Conservation (phyloP, 92 coral and sea anemone species). For the Phenganax marumi region DNA sequence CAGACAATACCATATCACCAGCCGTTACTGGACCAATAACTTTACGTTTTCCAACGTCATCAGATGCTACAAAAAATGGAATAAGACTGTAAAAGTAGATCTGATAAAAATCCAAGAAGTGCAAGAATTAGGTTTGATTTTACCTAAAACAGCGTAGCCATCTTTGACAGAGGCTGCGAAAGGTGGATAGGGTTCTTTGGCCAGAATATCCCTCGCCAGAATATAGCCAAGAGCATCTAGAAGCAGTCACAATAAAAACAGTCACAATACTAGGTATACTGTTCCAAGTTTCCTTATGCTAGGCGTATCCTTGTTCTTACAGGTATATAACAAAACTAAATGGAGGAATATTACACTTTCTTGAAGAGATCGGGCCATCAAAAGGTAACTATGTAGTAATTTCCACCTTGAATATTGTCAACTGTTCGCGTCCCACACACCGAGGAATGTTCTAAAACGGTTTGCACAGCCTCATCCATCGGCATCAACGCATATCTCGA, state of each 20-base stretch:
- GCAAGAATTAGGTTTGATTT: background rate
- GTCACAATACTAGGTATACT: background rate
- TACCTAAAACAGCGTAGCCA: slow-evolving; percentile 91
- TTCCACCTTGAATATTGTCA: slow-evolving; percentile 41
- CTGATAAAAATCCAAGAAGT: background rate
- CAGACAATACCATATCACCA: slow-evolving; percentile 66
- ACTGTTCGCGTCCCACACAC: slow-evolving; percentile 38
- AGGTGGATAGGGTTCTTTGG: slow-evolving; percentile 85
- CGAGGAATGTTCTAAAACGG: slow-evolving; percentile 59
- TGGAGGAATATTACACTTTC: too few species aligned
- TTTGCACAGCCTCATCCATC: slow-evolving; percentile 69
- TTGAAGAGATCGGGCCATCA: too few species aligned
- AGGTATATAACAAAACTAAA: too few species aligned
- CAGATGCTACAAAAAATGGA: slow-evolving; percentile 55
- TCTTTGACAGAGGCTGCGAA: slow-evolving; percentile 96
- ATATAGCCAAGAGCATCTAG: slow-evolving; percentile 64
- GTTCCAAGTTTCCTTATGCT: background rate
- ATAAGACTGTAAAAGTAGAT: background rate
- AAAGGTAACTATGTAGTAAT: background rate
- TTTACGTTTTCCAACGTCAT: slow-evolving; percentile 78
- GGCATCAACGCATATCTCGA: slow-evolving; percentile 86
- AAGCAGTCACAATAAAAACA: slow-evolving; percentile 9
- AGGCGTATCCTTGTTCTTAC: too few species aligned
- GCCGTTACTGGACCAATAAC: slow-evolving; percentile 91
- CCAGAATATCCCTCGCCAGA: slow-evolving; percentile 71